Percentiles rank a stretch among this genome's conserved stretches.
phyloP scores from a whole-genome alignment of 2,113 vertebrate genomes.

The Oreochromis aureus region DNA sequence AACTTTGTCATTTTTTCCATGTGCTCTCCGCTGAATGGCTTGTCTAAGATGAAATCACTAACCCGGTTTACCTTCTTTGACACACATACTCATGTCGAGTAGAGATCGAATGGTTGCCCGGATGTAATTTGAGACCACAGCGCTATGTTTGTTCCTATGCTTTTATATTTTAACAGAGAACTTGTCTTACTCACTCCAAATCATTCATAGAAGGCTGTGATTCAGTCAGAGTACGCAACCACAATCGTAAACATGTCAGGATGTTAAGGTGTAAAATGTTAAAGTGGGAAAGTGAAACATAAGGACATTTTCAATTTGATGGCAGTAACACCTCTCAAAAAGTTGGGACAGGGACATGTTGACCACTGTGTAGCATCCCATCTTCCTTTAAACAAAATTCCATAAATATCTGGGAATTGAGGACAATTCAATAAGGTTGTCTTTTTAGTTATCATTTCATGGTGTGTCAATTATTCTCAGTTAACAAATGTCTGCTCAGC shows the following conservation, averaged over 20 bases:
- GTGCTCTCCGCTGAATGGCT: background rate
- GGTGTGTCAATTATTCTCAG: too few relatives aligned
- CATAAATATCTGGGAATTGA: background rate
- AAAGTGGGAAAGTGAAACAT: background rate
- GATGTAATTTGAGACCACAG: slow-evolving; percentile 16
- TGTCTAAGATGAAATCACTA: background rate
- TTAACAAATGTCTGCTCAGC: too few relatives aligned
- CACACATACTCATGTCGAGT: background rate
- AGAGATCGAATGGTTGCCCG: background rate
- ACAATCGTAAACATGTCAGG: too few relatives aligned
- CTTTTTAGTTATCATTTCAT: too few relatives aligned
- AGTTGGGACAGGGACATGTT: too few relatives aligned
- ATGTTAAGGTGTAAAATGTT: too few relatives aligned
- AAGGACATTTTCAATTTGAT: background rate
- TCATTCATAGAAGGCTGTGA: background rate
- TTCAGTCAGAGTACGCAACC: background rate
- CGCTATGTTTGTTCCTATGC: background rate
- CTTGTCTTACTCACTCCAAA: too few relatives aligned
- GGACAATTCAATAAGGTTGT: too few relatives aligned
- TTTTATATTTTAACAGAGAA: background rate
- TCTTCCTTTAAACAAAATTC: too few relatives aligned
- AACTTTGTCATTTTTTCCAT: background rate
- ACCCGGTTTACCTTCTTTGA: background rate
- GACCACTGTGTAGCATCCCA: too few relatives aligned
- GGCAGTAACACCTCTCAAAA: background rate